Evolutionary conservation across 2,888 invertebrate species (phyloP), one percentile per base, ranked within the genome.

Genomic region (Trichogramma evanescens): DNA sequence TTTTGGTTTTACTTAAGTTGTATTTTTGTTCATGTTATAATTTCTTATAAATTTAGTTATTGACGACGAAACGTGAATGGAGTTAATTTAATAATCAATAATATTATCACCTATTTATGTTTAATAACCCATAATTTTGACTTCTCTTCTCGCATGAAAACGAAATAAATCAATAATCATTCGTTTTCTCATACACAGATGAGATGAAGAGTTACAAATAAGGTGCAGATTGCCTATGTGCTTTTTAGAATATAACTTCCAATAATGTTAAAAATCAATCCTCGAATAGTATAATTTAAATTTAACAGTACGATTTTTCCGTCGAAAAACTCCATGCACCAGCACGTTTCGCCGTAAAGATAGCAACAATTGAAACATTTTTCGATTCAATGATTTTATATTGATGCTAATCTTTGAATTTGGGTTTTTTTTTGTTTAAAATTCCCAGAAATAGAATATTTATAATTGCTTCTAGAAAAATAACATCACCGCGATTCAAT

Each of bases 41-140:
- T 52, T 53, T 39, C 56, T 55, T 62, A 6, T 61, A 50, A 62
- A 56, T 59, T 45, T 60, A 62, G 62, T 59, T 63, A 63, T 63
- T 71, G 68, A 71, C 67, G 70, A 71, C 69, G 68, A 72, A 73
- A 72, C 70, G 70, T 69, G 70, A 70, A 68, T 71, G 66, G 69
- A 70, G 67, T 56, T 26, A 26, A 26, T 26, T 26, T 26, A 26
- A 26, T 26, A 26, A 26, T 26, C 26, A 26, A 26, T 26, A 26
- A 26, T 26, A 26, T 26, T 26, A 26, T 26, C 26, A 26, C 26
- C 26, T 26, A 26, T 26, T 26, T 26, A 26, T 26, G 26, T 26
- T 26, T 26, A 1, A 2, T 26, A 26, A 26, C 26, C 26, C 26
- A 26, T 26, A 26, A 26, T 26, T 26, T 26, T 26, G 26, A 26